Base-by-base conservation (phyloP, 2,797 vertebrate species). In the Falco berigora region DNA sequence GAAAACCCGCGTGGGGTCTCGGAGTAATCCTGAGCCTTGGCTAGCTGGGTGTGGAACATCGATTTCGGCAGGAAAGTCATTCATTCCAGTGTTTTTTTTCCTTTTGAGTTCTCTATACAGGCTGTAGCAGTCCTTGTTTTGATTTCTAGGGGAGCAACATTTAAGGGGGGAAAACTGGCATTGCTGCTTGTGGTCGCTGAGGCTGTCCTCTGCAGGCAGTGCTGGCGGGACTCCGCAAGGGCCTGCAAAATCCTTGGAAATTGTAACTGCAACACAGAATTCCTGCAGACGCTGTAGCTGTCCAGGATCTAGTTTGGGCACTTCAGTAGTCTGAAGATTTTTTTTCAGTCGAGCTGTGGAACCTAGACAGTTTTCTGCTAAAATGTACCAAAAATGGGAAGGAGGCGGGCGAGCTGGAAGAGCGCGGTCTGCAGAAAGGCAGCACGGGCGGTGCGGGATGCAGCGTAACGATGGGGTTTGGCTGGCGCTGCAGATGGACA, bases 391-490 rank as follows among this genome's bases (percentile, higher is more conserved):
- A 50, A 66, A 66, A 25, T 6, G 16, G 21, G 23, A 30, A 17
- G 77, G 56, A 28, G 22, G 7, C 4, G 0, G 34, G 42, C 14
- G 77, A n/a, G n/a, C 30, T 24, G 17, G 63, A 18, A 47, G 34
- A 19, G 21, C 4, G 2, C 4, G 5, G 12, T 8, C 28, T 24
- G 90, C 27, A 38, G 66, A 21, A 47, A 11, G 2, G 10, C 22
- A 10, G 82, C 42, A 10, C 1, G 25, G 59, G 44, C 30, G 2
- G 44, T 2, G 5, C 3, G 11, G 50, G 42, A 9, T 4, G 3
- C 15, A 1, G 36, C 1, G 1, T 16, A 5, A 3, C 0, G 5
- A 4, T 3, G 36, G 24, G 20, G 19, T 5, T 24, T 25, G 52
- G 28, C 59, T 71, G 3, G 3, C 68, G 8, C 24, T 3, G 9